Evolutionary conservation across 37 sponge, comb jelly and placozoan genomes (phyloP), one percentile per base, ranked within the genome.

Genomic region (Beroe ovata): DNA sequence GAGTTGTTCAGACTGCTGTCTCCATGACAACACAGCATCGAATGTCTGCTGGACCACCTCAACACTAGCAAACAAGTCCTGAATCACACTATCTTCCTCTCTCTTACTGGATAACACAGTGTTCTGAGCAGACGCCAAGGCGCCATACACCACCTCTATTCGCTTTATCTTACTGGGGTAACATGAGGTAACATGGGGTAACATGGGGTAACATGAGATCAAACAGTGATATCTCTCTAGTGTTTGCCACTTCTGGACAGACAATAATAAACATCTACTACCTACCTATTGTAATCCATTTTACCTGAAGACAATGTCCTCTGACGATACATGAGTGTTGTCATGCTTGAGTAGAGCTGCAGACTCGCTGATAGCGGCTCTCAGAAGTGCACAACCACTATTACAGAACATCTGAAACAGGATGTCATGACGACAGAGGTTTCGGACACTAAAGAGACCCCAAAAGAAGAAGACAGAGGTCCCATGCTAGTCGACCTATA

Each of bases 1-100:
- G n/a, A 77, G 54, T 36, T 77, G 84, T 28, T 40, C 22, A 35
- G 54, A 42, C 22, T 77, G 84, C 21, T 42, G 36, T 11, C 54
- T 39, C 84, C 84, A 77, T 20, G 84, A 42, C 28, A 42, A 36
- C 19, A 77, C 28, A 25, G 84, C 84, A 40, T 77, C 84, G 33
- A 77, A 77, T 40, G 84, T 42, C 54, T 77, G 84, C 84, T 77
- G 84, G 42, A 77, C 25, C 26, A 77, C 54, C 54, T 77, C 84
- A 22, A 77, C 84, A 23, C 54, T 42, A 1, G 28, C n/a, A 77
- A 77, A 77, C 54, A 77, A 54, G 21, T 77, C 84, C 22, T 77
- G 84, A 11, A 77, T 4, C 22, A 42, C 54, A 40, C 38, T 36
- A 30, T 77, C 84, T 23, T 36, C 38, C 42, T 16, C 28, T 11